Evolutionary conservation across 2,113 vertebrate species (phyloP), one percentile per base, ranked within the genome.

Genomic region (Gopherus flavomarginatus): DNA sequence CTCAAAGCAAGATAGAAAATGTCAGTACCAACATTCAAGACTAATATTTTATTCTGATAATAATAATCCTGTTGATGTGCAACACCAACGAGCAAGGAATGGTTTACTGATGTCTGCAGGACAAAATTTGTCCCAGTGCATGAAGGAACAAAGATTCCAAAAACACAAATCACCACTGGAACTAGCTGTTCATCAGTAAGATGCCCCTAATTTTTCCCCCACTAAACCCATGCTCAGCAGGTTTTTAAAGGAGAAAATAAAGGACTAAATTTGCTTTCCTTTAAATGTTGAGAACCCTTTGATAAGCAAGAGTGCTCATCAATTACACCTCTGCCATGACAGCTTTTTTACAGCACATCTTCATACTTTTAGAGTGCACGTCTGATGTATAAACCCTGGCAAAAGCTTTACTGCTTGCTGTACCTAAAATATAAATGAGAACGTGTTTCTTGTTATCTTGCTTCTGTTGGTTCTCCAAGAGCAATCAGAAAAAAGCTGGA

Each of bases 191-290:
- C n/a, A 79, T 1, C 50, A 50, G 24, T 49, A 90, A 47, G 38
- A 54, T 29, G 26, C 2, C 0, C 49, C 0, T 56, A 72, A 0
- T n/a, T n/a, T 31, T 59, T 78, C 56, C 17, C 44, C 78, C 44
- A 56, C 24, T 42, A 53, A 78, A 4, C 31, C 9, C 2, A 29
- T 0, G 5, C 24, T 13, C 65, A 57, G 69, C 27, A 90, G 84
- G 31, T 56, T 93, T 93, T 80, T 44, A 49, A 90, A 92, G 2
- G n/a, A 11, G 42, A 83, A 94, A 77, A 44, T 4, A 62, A 90
- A 91, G 26, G 10, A 59, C 78, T 79, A 47, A 89, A 5, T 4
- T 3, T 16, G 12, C 2, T 62, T 81, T 53, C 31, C 53, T 56
- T 56, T 47, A 91, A 85, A 90, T 57, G 72, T 77, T 6, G 26